phyloP scores from a whole-genome alignment of 2,113 vertebrate genomes.

The Sinocyclocheilus rhinocerous region DNA sequence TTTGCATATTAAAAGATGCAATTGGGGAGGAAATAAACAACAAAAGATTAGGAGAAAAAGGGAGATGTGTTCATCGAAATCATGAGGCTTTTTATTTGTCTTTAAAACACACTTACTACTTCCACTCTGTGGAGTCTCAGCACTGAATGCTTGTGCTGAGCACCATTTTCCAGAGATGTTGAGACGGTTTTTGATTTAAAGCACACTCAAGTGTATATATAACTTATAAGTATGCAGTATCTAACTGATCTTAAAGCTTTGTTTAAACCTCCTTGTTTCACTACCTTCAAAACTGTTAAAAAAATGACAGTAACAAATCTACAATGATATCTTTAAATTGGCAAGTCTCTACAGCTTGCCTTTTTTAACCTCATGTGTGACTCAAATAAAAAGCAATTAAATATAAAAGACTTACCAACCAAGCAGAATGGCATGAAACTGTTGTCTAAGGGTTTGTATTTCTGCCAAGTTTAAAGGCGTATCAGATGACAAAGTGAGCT shows the following conservation, averaged over 20 bases:
- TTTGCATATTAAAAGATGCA: neutral
- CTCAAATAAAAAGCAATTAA: constrained; percentile 22
- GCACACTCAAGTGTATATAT: neutral
- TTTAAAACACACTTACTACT: neutral
- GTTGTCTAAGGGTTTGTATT: neutral
- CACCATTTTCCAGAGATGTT: neutral
- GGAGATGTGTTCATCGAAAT: neutral
- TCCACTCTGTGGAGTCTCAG: neutral
- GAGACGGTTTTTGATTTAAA: neutral
- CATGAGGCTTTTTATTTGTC: neutral
- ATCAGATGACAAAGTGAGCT: neutral
- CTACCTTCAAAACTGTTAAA: neutral
- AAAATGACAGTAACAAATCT: neutral
- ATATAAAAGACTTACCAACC: neutral
- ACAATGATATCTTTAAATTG: neutral
- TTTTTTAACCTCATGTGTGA: neutral
- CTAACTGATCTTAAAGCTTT: neutral
- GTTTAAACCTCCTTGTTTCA: neutral
- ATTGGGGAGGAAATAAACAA: neutral
- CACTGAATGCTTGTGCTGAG: neutral
- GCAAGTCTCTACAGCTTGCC: neutral
- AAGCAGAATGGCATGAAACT: constrained; percentile 8
- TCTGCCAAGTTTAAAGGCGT: constrained; percentile 12
- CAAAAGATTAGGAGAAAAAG: neutral
- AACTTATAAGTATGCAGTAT: neutral